Conservation (phyloP, 2,113 vertebrate genomes). For the Aptenodytes patagonicus region DNA sequence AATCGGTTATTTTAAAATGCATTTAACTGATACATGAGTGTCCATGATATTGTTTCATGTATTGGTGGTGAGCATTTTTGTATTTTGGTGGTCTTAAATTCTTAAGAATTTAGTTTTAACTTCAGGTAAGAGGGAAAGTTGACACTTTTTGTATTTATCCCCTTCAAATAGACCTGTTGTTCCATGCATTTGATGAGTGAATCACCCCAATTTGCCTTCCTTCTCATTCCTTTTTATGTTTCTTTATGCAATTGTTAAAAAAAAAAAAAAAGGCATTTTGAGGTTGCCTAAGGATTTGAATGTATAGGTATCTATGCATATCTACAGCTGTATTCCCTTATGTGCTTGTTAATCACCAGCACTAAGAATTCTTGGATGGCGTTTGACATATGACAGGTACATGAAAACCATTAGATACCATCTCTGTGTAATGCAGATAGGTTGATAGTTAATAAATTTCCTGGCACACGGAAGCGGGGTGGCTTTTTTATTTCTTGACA, state of each 20-base stretch:
- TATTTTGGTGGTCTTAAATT: background rate
- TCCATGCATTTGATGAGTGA: background rate
- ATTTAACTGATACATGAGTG: background rate
- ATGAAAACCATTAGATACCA: background rate
- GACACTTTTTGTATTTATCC: background rate
- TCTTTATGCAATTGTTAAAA: background rate
- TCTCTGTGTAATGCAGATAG: background rate
- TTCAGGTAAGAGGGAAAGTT: background rate
- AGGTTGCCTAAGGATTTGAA: background rate
- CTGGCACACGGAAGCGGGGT: background rate
- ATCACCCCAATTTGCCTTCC: background rate
- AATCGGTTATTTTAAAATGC: background rate
- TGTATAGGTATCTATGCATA: background rate
- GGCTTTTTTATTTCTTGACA: constrained; percentile 1
- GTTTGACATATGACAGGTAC: background rate
- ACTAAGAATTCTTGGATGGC: background rate
- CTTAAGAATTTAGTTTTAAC: background rate
- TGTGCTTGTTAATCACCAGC: constrained; percentile 5
- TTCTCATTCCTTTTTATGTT: background rate
- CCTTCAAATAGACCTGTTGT: background rate
- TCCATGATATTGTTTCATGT: background rate
- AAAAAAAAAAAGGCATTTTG: background rate
- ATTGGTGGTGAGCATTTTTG: background rate
- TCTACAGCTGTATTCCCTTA: background rate
- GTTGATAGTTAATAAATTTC: constrained; percentile 29